These are phyloP conservation scores for Thamnophis sirtalis DNA, from an alignment of 2,113 vertebrate species.

Conservation along the genomic window DNA sequence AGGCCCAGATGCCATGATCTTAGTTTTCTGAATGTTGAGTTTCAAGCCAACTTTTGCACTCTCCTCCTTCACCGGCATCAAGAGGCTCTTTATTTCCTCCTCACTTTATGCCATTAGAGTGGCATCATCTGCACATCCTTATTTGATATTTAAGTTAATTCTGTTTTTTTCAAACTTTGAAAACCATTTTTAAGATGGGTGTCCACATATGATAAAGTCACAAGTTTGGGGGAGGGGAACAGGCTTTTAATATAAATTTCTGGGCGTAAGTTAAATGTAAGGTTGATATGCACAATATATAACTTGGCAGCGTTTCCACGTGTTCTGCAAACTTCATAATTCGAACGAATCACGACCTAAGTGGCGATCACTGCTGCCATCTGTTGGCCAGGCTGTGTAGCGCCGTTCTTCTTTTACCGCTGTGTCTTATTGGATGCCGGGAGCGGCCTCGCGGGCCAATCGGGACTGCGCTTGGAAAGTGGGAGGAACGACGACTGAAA, in stretches of 20 bases:
- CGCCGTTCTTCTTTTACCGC: background rate
- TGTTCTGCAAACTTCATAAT: background rate
- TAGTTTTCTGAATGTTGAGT: too few species aligned
- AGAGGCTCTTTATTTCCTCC: too few species aligned
- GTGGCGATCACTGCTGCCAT: background rate
- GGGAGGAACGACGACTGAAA: background rate
- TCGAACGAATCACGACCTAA: background rate
- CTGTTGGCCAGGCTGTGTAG: background rate
- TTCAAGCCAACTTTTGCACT: too few species aligned
- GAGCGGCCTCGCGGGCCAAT: background rate
- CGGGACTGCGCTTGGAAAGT: background rate
- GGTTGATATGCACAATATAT: background rate
- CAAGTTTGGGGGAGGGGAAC: background rate
- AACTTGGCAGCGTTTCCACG: background rate
- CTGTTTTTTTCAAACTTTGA: background rate
- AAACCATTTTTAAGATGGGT: background rate
- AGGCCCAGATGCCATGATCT: too few species aligned
- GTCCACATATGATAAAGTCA: background rate
- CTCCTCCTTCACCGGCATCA: too few species aligned
- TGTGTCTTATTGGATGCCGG: background rate
- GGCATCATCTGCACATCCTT: background rate
- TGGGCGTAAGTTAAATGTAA: background rate
- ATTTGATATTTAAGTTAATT: background rate
- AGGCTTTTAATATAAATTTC: background rate
- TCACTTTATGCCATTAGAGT: too few species aligned